These are phyloP conservation scores for Matsumyia berberina DNA, from an alignment of 2,888 invertebrate genomes.

Conservation along the genomic window DNA sequence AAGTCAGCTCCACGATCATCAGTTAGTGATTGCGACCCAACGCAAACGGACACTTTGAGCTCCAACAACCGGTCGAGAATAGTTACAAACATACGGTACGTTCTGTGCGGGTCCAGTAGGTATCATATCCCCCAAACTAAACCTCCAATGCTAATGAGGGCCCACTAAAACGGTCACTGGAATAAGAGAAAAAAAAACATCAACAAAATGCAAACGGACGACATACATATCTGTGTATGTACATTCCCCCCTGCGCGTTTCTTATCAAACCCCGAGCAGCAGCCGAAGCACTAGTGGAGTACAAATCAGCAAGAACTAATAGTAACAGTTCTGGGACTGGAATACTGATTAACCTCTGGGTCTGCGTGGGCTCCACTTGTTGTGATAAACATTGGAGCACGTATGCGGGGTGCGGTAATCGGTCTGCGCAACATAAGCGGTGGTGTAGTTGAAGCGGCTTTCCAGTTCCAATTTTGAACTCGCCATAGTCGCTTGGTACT, in stretches of 20 bases:
- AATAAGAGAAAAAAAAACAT: background rate
- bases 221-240: background rate
- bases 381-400: slow-evolving; percentile 4
- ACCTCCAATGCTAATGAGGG: slow-evolving; percentile 15
- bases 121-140: background rate
- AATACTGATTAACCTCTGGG: slow-evolving; percentile 34
- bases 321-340: slow-evolving; percentile 11
- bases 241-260: slow-evolving; percentile 3
- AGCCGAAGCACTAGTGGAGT: slow-evolving; percentile 20
- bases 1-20: slow-evolving; percentile 57
- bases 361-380: slow-evolving; percentile 7
- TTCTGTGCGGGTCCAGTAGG: slow-evolving; percentile 25
- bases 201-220: no score
- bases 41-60: slow-evolving; percentile 52
- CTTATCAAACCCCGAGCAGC: slow-evolving; percentile 35
- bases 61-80: background rate
- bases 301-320: slow-evolving; percentile 21
- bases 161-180: slow-evolving; percentile 35
- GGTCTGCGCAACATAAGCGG: background rate
- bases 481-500: slow-evolving; percentile 8
- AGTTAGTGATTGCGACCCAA: slow-evolving; percentile 60
- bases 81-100: background rate
- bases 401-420: slow-evolving; percentile 7
- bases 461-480: slow-evolving; percentile 51
- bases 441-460: background rate